Base-by-base conservation (phyloP, 2,113 vertebrate species). In the Toxotes jaculatrix region DNA sequence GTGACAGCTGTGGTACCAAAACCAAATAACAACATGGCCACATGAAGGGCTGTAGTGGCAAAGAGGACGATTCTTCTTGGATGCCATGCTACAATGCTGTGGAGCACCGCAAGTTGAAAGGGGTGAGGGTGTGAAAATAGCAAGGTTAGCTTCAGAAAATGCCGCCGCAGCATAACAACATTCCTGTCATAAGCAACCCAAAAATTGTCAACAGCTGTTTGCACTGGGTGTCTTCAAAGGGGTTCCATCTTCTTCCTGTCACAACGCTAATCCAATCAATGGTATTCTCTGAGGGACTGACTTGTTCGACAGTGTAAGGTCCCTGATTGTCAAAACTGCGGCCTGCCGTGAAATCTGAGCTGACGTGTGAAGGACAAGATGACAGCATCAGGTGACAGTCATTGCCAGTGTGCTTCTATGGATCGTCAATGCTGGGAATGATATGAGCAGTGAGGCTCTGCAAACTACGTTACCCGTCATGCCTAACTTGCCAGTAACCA, bases 361-460 rank as follows among this genome's bases (percentile, higher is more conserved):
- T 56, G 84, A 88, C 69, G 5, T 60, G 32, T 87, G 79, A 92
- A 87, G 83, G 86, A 89, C 85, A 84, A 66, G 78, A 75, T 87
- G 90, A 91, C 83, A 84, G 73, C 14, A 4, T 77, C 80, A 81
- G 89, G 84, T 88, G 84, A 87, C 81, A 80, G 66, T 76, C 63
- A 57, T 68, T 67, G 81, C 69, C 72, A 64, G 78, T 53, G 53
- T 60, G 8, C 70, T 7, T 49, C 55, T 56, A 59, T 68, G 77
- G 68, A 74, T 69, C 19, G 2, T 49, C 77, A 45, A 23, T 31
- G 32, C 51, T 11, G 7, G 9, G 27, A 82, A 45, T 45, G 75
- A 86, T 69, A 69, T 36, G 55, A 74, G 53, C 56, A 36, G 21
- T 4, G 47, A 68, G 14, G 17, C 57, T 72, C 32, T 47, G 12